Evolutionary conservation across 2,113 vertebrate genomes (phyloP).

Genomic region (Nothocercus julius): DNA sequence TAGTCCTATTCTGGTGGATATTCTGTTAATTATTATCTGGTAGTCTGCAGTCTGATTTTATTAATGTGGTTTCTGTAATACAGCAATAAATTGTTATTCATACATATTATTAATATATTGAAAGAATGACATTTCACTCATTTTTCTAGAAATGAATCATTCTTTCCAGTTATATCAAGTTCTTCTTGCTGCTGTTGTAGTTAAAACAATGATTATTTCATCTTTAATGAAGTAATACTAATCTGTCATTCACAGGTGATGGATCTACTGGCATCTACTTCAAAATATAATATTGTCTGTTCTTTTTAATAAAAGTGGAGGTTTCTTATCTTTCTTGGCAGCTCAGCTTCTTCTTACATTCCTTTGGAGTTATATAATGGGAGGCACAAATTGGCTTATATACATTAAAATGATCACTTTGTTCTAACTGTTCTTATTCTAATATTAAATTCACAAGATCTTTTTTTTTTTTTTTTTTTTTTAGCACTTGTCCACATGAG

Average conservation of each 20-base stretch:
- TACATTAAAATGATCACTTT: background rate
- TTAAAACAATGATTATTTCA: background rate
- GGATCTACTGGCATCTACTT: background rate
- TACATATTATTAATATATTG: background rate
- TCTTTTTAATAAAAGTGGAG: background rate
- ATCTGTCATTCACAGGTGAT: background rate
- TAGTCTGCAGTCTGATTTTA: background rate
- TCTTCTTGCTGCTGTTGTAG: background rate
- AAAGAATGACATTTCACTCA: background rate
- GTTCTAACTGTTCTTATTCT: background rate
- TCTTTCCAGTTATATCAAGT: background rate
- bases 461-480: background rate
- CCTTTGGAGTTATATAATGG: background rate
- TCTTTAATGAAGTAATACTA: slow-evolving; percentile 10
- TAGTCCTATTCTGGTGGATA: background rate
- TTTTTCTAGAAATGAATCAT: background rate
- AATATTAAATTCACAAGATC: background rate
- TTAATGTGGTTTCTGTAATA: background rate
- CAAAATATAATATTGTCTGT: background rate
- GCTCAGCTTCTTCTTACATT: background rate
- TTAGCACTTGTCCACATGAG: background rate
- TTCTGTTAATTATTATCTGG: background rate
- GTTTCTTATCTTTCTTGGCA: slow-evolving; percentile 6
- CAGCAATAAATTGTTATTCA: background rate
- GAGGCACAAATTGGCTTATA: background rate